A percentile compares a stretch with the other conserved stretches of the same genome.
These are phyloP conservation scores for Harpagus bidentatus DNA, from an alignment of 2,113 vertebrate species.

Conservation along the genomic window DNA sequence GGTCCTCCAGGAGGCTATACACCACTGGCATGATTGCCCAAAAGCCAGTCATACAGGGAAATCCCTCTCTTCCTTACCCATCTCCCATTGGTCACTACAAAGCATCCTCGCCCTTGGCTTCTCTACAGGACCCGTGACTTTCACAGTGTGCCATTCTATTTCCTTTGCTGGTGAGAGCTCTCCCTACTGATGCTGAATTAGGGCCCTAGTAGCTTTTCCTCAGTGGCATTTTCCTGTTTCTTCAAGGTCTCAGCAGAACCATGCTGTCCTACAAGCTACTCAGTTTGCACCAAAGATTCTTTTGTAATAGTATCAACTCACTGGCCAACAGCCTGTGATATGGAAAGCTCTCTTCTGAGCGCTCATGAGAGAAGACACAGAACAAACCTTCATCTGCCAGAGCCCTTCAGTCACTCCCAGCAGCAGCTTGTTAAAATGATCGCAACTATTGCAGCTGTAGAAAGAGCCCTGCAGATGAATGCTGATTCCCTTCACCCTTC, in stretches of 20 bases:
- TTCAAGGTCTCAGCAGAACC: not conserved
- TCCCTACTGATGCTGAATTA: not conserved
- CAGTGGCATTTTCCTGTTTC: not conserved
- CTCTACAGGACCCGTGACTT: not conserved
- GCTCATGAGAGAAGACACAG: not conserved
- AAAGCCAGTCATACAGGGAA: not conserved
- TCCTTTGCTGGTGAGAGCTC: not conserved
- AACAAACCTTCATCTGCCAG: not conserved
- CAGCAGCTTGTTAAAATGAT: not conserved
- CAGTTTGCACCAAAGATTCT: not conserved
- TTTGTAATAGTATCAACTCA: not conserved
- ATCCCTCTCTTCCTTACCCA: not conserved
- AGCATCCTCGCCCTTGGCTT: not conserved
- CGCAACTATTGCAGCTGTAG: not conserved
- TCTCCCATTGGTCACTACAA: not conserved
- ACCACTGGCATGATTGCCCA: not conserved
- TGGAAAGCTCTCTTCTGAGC: not conserved
- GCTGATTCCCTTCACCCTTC: not conserved
- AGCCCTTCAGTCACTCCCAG: not conserved
- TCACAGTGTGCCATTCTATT: not conserved
- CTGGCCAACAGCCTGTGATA: not conserved
- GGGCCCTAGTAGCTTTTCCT: not conserved
- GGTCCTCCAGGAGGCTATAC: not conserved
- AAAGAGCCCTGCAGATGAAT: not conserved
- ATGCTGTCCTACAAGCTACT: not conserved